Conservation (phyloP, 1,140 invertebrate species). For the Cotesia vestalis region DNA sequence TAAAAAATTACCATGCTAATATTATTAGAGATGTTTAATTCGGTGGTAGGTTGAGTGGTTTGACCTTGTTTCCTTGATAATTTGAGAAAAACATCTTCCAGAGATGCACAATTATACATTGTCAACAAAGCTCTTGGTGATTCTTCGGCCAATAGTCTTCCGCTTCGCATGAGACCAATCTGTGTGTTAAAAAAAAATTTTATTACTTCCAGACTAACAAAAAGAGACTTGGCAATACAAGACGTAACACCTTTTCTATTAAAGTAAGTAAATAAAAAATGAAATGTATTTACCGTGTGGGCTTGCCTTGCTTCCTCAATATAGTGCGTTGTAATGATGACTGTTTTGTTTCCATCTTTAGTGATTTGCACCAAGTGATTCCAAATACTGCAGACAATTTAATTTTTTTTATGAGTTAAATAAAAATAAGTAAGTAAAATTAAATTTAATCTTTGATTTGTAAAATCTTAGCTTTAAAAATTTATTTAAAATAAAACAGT, state of each 20-base stretch:
- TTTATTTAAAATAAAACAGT: constrained; percentile 12
- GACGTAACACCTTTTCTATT: background rate
- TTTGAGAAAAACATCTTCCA: constrained; percentile 95
- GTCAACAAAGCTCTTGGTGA: constrained; percentile 84
- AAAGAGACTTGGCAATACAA: constrained; percentile 1
- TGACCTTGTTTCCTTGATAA: constrained; percentile 75
- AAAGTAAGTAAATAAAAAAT: constrained; percentile 17
- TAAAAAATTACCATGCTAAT: constrained; percentile 71
- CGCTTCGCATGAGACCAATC: constrained; percentile 95
- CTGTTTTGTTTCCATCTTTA: constrained; percentile 82
- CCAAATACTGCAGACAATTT: constrained; percentile 77
- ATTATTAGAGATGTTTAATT: constrained; percentile 79
- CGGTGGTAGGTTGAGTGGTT: constrained; percentile 66
- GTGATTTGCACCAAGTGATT: constrained; percentile 88
- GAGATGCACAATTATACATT: constrained; percentile 82
- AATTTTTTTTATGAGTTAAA: no score
- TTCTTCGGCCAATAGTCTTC: constrained; percentile 89
- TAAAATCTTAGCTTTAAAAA: background rate
- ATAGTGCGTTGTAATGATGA: constrained; percentile 94
- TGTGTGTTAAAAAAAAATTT: constrained; percentile 54
- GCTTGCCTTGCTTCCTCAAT: constrained; percentile 92
- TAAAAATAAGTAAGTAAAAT: no score
- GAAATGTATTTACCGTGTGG: constrained; percentile 74
- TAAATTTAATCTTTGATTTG: no score
- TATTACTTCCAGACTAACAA: constrained; percentile 2